phyloP scores from a whole-genome alignment of 2,113 vertebrate genomes.

The Stomatorhinus ivindoensis region DNA sequence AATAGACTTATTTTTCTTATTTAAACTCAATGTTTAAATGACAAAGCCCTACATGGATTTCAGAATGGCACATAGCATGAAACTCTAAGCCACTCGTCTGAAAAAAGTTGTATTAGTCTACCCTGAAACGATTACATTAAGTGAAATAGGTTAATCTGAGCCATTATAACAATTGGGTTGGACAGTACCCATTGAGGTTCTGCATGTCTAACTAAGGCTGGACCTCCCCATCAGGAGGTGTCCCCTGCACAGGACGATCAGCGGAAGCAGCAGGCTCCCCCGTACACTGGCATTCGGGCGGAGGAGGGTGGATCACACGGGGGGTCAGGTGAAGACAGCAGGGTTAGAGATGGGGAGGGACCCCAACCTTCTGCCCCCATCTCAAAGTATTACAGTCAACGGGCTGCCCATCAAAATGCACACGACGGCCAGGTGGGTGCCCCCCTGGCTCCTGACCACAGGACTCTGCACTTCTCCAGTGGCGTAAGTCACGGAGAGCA shows the following conservation, averaged over 20 bases:
- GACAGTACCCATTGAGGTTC: neutral
- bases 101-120: neutral
- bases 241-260: constrained; percentile 44
- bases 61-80: neutral
- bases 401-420: neutral
- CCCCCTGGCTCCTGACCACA: neutral
- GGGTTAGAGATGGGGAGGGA: constrained; percentile 44
- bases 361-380: constrained; percentile 35
- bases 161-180: neutral
- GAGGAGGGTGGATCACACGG: constrained; percentile 17
- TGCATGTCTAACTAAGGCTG: neutral
- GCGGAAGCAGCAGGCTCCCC: constrained; percentile 45
- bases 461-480: neutral
- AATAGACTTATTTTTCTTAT: neutral
- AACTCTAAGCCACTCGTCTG: neutral
- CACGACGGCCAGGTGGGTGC: neutral
- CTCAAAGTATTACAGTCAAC: neutral
- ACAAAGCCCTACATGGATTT: neutral
- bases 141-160: neutral
- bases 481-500: neutral
- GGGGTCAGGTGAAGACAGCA: constrained; percentile 39
- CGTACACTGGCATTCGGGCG: constrained; percentile 8
- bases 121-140: neutral
- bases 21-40: neutral
- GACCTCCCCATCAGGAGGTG: constrained; percentile 46